These are phyloP conservation scores for Psittacara wagleri DNA, from an alignment of 2,113 vertebrate genomes.

Conservation along the genomic window DNA sequence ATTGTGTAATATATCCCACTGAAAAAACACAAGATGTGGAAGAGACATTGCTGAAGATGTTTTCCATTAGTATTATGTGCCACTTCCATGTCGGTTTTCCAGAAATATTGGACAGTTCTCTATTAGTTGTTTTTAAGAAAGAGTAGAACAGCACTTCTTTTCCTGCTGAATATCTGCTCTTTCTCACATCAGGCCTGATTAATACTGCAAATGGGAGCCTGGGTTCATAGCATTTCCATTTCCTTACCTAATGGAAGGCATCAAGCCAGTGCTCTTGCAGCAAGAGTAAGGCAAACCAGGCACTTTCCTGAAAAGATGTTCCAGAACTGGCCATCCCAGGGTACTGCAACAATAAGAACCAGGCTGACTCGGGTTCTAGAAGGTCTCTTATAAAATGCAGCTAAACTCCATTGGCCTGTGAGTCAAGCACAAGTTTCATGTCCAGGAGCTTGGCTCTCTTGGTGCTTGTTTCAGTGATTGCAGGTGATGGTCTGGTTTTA, in stretches of 20 bases:
- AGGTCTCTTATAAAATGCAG: not conserved
- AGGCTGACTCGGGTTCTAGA: not conserved
- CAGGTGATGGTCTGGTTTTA: not conserved
- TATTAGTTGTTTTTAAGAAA: not conserved
- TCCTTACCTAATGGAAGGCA: not conserved
- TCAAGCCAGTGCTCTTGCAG: not conserved
- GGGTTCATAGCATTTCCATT: not conserved
- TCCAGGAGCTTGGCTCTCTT: not conserved
- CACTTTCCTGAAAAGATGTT: not conserved
- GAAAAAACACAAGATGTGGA: slow-evolving; percentile 7
- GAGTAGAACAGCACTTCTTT: not conserved
- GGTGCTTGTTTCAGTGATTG: not conserved
- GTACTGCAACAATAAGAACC: not conserved
- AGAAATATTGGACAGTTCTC: not conserved
- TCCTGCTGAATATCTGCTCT: not conserved
- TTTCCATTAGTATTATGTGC: not conserved
- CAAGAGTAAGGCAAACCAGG: not conserved
- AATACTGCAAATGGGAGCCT: not conserved
- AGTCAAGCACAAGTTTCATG: not conserved
- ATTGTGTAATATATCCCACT: slow-evolving; percentile 19
- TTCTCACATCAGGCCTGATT: not conserved
- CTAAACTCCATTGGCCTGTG: not conserved
- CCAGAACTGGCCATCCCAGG: not conserved
- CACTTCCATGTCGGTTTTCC: not conserved
- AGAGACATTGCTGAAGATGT: not conserved